These are phyloP conservation scores for Magallana angulata DNA, from an alignment of 1,140 invertebrate genomes.

Conservation along the genomic window DNA sequence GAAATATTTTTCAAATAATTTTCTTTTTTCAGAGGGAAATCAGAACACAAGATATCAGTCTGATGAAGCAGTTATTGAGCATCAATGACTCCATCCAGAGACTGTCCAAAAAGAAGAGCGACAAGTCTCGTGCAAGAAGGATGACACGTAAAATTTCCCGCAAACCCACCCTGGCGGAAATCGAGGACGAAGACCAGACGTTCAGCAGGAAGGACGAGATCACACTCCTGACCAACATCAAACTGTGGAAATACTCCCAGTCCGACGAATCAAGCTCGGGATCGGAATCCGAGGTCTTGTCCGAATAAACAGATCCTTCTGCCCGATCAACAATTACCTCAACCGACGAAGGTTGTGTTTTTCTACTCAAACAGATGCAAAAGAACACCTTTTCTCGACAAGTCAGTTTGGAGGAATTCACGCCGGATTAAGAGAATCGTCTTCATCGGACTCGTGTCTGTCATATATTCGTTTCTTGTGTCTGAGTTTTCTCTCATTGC, in stretches of 20 bases:
- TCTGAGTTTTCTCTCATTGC: background rate
- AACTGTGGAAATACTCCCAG: constrained; percentile 42
- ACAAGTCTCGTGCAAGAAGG: constrained; percentile 10
- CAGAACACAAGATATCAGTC: constrained; percentile 55
- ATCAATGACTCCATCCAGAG: constrained; percentile 58
- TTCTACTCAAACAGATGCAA: background rate
- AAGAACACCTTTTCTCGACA: background rate
- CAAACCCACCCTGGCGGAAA: constrained; percentile 16
- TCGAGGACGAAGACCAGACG: constrained; percentile 26
- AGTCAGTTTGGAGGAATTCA: background rate
- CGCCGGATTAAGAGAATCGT: background rate
- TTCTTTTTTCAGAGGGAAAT: constrained; percentile 50
- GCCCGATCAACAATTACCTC: background rate
- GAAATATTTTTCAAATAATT: too few relatives aligned
- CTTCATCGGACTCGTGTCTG: background rate
- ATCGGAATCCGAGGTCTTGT: background rate
- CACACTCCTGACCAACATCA: constrained; percentile 19
- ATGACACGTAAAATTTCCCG: constrained; percentile 40
- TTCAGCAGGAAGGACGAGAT: constrained; percentile 36
- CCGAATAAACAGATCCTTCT: background rate
- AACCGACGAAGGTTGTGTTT: background rate
- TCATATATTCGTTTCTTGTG: background rate
- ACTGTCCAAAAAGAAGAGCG: constrained; percentile 42
- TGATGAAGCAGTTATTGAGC: constrained; percentile 62
- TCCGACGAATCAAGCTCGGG: constrained; percentile 39